Conservation (phyloP, 2,888 invertebrate genomes). For the Atrina japonica region DNA sequence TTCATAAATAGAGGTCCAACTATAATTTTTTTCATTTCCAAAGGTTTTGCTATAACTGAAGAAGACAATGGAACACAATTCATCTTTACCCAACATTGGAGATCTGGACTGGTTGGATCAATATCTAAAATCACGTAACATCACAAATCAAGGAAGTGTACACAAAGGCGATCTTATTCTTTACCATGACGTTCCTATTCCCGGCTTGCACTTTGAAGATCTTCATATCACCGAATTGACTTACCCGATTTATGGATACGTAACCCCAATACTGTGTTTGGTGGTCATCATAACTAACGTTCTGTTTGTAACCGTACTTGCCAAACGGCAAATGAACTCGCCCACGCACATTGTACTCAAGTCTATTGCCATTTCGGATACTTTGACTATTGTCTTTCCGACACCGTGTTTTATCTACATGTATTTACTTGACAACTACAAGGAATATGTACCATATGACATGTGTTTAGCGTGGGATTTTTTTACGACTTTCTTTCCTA, state of each 20-base stretch:
- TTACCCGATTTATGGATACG: slow-evolving; percentile 23
- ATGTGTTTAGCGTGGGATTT: slow-evolving; percentile 23
- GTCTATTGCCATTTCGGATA: slow-evolving; percentile 24
- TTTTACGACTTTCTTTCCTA: slow-evolving; percentile 18
- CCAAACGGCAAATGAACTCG: slow-evolving; percentile 24
- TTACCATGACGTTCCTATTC: not conserved
- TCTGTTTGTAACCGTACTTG: slow-evolving; percentile 20
- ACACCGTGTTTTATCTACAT: slow-evolving; percentile 24
- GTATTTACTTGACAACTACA: slow-evolving; percentile 14
- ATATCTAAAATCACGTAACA: slow-evolving; percentile 4
- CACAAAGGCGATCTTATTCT: too few species aligned
- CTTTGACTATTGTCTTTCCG: slow-evolving; percentile 22
- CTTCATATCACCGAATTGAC: slow-evolving; percentile 7
- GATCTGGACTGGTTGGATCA: slow-evolving; percentile 4
- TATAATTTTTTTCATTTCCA: too few species aligned
- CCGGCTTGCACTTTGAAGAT: slow-evolving; percentile 6
- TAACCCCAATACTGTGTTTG: slow-evolving; percentile 14
- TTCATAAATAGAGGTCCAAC: too few species aligned
- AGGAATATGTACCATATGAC: slow-evolving; percentile 16
- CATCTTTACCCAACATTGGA: too few species aligned
- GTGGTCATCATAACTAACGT: slow-evolving; percentile 26
- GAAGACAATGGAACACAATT: too few species aligned
- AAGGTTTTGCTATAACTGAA: too few species aligned
- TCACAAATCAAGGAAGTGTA: not conserved
- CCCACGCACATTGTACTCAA: slow-evolving; percentile 29